These are phyloP conservation scores for Plebejus argus DNA, from an alignment of 2,888 invertebrate species.

Conservation along the genomic window DNA sequence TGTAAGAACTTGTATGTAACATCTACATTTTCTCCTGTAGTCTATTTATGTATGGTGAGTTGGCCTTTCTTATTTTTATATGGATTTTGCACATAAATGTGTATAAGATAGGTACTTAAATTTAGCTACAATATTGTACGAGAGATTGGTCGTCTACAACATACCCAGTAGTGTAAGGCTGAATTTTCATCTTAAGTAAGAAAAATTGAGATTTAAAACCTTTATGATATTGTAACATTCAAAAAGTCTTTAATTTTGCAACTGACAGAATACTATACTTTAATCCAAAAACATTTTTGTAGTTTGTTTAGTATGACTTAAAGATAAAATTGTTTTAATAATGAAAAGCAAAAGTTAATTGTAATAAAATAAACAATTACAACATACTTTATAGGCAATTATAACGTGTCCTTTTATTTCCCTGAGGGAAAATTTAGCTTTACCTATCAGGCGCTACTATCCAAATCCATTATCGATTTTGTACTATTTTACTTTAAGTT, in stretches of 20 bases:
- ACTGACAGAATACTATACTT: neutral
- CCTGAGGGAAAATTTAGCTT: slow-evolving; percentile 7
- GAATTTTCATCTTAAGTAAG: neutral
- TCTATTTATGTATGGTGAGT: neutral
- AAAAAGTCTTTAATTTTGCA: neutral
- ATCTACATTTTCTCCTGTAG: neutral
- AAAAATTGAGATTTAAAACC: neutral
- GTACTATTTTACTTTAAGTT: neutral
- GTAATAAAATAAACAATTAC: no score
- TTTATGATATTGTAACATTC: neutral
- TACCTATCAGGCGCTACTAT: slow-evolving; percentile 5
- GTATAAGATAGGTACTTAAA: slow-evolving; percentile 26
- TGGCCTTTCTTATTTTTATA: slow-evolving; percentile 31
- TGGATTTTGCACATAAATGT: slow-evolving; percentile 25
- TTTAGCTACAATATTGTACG: neutral
- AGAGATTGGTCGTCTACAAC: neutral
- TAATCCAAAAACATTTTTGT: neutral
- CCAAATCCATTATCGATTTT: slow-evolving; percentile 3
- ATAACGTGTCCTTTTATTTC: neutral
- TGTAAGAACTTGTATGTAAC: neutral
- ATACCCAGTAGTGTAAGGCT: slow-evolving; percentile 14
- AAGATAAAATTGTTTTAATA: neutral
- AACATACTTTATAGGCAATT: no score
- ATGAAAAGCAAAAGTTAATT: no score
- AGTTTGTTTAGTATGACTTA: neutral